phyloP scores from a whole-genome alignment of 2,113 vertebrate genomes.

The Eretmochelys imbricata region DNA sequence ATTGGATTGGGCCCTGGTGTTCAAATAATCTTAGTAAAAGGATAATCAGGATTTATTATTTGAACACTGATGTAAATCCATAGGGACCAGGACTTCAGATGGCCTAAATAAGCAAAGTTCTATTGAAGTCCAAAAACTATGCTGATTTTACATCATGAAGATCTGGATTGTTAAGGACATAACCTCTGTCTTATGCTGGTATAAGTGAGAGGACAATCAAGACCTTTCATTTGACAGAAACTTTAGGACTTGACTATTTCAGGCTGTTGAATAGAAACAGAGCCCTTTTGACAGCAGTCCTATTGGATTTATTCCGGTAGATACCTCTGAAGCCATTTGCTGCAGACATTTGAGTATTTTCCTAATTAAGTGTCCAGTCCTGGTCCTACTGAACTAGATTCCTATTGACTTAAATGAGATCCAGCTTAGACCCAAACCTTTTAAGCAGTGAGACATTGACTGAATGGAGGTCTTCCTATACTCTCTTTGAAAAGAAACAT shows the following conservation, averaged over 20 bases:
- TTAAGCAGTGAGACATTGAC: background rate
- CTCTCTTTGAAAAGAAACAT: background rate
- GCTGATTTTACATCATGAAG: background rate
- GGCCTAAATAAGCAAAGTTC: background rate
- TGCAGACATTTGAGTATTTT: background rate
- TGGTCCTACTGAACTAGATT: background rate
- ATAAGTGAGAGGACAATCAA: background rate
- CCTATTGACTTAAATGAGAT: background rate
- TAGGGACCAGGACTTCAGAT: rapidly evolving
- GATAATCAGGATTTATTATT: too few relatives aligned
- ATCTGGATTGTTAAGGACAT: background rate
- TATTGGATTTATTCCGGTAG: background rate
- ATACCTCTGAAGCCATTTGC: background rate
- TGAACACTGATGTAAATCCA: background rate
- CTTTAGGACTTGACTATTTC: background rate
- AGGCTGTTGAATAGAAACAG: background rate
- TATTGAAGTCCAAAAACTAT: background rate
- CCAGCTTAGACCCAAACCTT: background rate
- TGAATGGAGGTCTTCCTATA: background rate
- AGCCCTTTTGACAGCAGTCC: background rate
- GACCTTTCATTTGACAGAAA: background rate
- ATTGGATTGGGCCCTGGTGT: rapidly evolving
- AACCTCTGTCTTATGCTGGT: background rate
- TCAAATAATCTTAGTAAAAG: too few relatives aligned
- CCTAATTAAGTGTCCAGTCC: background rate